phyloP scores from a whole-genome alignment of 1,140 invertebrate genomes.

The Andricus grossulariae region DNA sequence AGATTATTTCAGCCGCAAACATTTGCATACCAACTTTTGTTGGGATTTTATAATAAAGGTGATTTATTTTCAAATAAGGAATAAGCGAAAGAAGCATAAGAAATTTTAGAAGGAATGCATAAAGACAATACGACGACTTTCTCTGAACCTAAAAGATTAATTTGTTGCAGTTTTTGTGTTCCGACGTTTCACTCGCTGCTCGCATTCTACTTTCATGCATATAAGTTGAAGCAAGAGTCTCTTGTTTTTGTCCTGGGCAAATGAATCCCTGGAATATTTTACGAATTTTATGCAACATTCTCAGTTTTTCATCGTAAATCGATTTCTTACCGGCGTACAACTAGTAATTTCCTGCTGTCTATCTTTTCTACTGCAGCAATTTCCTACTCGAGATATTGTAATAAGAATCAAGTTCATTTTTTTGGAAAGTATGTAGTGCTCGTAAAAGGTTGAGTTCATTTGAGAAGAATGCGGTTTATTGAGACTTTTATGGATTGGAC shows the following conservation, averaged over 20 bases:
- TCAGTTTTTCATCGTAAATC: conserved; percentile 4
- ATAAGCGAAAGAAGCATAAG: neutral
- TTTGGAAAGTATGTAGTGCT: conserved; percentile 1
- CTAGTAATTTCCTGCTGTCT: neutral
- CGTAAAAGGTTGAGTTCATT: neutral
- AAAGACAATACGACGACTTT: conserved; percentile 2
- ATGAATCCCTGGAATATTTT: neutral
- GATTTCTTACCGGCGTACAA: neutral
- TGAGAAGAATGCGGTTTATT: neutral
- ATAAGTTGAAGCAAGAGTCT: neutral
- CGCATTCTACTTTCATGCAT: neutral
- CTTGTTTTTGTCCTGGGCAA: neutral
- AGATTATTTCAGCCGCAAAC: neutral
- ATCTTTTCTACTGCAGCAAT: neutral
- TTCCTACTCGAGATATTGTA: neutral
- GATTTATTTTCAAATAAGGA: neutral
- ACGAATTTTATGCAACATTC: neutral
- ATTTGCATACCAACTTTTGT: neutral
- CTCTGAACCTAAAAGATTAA: neutral
- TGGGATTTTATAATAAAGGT: too few relatives aligned
- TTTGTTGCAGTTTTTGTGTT: neutral
- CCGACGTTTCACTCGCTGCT: neutral
- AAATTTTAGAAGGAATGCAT: neutral
- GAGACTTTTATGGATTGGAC: neutral
- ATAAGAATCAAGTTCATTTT: neutral